phyloP scores from a whole-genome alignment of 2,113 vertebrate genomes.

The Centropristis striata region DNA sequence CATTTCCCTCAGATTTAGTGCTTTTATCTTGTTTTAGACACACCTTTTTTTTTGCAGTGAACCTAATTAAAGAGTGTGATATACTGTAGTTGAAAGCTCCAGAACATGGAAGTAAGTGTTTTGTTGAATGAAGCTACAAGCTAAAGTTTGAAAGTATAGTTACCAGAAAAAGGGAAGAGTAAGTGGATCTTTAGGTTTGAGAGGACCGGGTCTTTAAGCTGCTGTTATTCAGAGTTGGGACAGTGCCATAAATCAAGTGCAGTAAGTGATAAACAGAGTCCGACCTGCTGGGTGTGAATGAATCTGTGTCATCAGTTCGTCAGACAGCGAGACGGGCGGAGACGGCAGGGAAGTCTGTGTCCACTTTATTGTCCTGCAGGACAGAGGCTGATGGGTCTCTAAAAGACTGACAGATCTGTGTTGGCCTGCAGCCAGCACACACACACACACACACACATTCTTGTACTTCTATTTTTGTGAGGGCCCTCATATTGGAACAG shows the following conservation, averaged over 20 bases:
- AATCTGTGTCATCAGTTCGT: conserved; percentile 59
- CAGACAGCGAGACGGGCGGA: conserved; percentile 57
- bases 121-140: no score
- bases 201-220: background rate
- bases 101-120: no score
- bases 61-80: no score
- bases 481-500: no score
- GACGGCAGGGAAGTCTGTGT: conserved; percentile 49
- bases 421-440: conserved; percentile 66
- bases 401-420: conserved; percentile 58
- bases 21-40: no score
- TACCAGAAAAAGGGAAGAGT: no score
- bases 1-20: no score
- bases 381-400: conserved; percentile 50
- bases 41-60: no score
- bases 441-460: conserved; percentile 41
- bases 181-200: no score
- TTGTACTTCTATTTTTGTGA: no score
- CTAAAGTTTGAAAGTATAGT: no score
- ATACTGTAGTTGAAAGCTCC: no score
- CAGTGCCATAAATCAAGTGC: background rate
- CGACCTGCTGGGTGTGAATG: conserved; percentile 52
- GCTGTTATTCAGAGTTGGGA: background rate
- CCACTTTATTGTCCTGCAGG: conserved; percentile 43
- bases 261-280: conserved; percentile 11